A percentile compares a stretch with the other conserved stretches of the same genome.
These are phyloP conservation scores for Latheticus oryzae DNA, from an alignment of 2,888 invertebrate genomes.

Conservation along the genomic window DNA sequence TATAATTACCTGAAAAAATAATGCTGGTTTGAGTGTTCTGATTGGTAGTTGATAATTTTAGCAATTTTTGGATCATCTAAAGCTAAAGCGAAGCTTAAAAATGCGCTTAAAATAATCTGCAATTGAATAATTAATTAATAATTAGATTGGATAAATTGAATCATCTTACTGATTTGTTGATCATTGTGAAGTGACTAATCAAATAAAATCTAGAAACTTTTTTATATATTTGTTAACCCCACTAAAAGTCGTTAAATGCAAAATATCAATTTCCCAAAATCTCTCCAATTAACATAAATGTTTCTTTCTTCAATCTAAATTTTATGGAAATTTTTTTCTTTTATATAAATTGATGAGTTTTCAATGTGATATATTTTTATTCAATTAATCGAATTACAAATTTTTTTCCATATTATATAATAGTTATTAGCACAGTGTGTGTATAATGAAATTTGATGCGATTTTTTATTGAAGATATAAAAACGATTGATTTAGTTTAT, in stretches of 20 bases:
- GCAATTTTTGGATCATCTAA: conserved; percentile 44
- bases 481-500: too few species aligned
- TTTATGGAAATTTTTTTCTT: conserved; percentile 25
- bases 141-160: background rate
- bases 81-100: conserved; percentile 17
- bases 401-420: too few species aligned
- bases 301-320: too few species aligned
- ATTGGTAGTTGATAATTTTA: conserved; percentile 46
- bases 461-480: too few species aligned
- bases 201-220: conserved; percentile 5
- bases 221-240: conserved; percentile 32
- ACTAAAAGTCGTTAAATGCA: conserved; percentile 3
- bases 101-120: conserved; percentile 4
- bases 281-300: conserved; percentile 42
- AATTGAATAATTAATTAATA: background rate
- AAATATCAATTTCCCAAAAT: conserved; percentile 31
- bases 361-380: conserved; percentile 11
- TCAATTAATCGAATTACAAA: too few species aligned
- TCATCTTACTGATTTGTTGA: conserved; percentile 18
- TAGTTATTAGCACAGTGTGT: too few species aligned
- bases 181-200: conserved; percentile 30
- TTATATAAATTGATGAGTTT: background rate
- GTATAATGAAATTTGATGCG: too few species aligned
- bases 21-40: conserved; percentile 45
- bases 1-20: conserved; percentile 47